Percentiles rank a stretch among this genome's conserved stretches.
phyloP scores from a whole-genome alignment of 2,888 invertebrate species.

The Elmis aenea region DNA sequence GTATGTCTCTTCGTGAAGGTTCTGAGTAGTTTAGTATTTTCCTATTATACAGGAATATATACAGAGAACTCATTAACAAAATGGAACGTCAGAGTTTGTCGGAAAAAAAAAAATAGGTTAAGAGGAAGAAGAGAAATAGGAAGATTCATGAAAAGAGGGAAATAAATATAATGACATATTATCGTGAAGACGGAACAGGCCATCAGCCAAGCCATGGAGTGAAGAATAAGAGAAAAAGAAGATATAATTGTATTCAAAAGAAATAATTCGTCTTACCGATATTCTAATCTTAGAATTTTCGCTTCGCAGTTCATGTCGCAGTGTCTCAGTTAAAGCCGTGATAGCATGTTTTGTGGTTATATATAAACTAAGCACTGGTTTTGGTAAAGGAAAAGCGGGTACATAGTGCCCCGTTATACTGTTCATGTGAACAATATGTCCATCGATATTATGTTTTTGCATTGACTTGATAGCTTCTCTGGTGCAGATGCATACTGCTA shows the following conservation, averaged over 20 bases:
- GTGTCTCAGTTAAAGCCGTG: constrained; percentile 12
- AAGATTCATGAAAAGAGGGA: too few species aligned
- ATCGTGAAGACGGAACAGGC: too few species aligned
- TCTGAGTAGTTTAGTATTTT: too few species aligned
- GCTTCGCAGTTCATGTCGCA: constrained; percentile 9
- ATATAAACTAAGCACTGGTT: constrained; percentile 13
- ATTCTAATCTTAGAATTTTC: constrained; percentile 13
- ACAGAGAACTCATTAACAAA: too few species aligned
- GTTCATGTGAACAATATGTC: constrained; percentile 15
- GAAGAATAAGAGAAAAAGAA: too few species aligned
- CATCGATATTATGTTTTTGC: constrained; percentile 24
- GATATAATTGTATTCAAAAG: neutral
- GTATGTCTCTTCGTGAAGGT: too few species aligned
- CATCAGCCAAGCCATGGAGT: too few species aligned
- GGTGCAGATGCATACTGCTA: constrained; percentile 25
- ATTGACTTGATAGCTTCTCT: constrained; percentile 27
- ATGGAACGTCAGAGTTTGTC: too few species aligned
- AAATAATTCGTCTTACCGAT: constrained; percentile 5
- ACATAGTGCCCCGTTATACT: constrained; percentile 12
- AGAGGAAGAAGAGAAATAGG: too few species aligned
- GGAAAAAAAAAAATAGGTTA: too few species aligned
- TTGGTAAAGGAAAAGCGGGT: constrained; percentile 7
- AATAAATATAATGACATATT: too few species aligned
- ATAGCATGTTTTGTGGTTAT: constrained; percentile 17
- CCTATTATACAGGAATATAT: too few species aligned